Evolutionary conservation across 2,797 vertebrate genomes (phyloP).

Genomic region (Astyanax mexicanus): DNA sequence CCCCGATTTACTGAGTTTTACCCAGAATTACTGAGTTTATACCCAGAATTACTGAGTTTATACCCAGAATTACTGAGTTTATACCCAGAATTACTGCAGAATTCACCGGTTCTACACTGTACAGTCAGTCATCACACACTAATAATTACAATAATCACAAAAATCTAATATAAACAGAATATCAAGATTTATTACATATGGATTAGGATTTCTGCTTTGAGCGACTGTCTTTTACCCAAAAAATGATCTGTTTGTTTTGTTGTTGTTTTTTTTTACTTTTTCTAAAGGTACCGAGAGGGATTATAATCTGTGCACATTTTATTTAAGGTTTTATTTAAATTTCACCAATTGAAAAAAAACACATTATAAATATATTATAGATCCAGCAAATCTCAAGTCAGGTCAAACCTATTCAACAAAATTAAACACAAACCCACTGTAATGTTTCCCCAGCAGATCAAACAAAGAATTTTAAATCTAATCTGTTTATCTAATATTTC

Average conservation of each 20-base stretch:
- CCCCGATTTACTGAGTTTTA: too few species aligned
- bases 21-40: too few species aligned
- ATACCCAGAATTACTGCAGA: too few species aligned
- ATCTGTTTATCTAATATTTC: neutral
- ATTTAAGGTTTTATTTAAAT: constrained; percentile 2
- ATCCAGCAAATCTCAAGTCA: too few species aligned
- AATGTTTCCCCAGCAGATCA: constrained; percentile 8
- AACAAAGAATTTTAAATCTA: neutral
- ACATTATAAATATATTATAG: neutral
- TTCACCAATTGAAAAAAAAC: constrained; percentile 5
- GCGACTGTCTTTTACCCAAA: neutral
- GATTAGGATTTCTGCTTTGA: neutral
- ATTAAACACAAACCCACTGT: constrained; percentile 7
- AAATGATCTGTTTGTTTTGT: neutral
- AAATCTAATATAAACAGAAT: too few species aligned
- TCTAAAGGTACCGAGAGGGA: constrained; percentile 10
- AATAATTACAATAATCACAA: too few species aligned
- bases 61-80: too few species aligned
- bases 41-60: too few species aligned
- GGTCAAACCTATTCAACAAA: constrained; percentile 1
- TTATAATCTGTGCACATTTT: constrained; percentile 12
- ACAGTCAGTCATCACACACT: too few species aligned
- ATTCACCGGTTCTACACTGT: too few species aligned
- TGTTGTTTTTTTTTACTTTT: neutral
- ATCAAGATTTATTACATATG: too few species aligned